Conservation (phyloP, 2,113 vertebrate species). For the Notiomystis cincta region DNA sequence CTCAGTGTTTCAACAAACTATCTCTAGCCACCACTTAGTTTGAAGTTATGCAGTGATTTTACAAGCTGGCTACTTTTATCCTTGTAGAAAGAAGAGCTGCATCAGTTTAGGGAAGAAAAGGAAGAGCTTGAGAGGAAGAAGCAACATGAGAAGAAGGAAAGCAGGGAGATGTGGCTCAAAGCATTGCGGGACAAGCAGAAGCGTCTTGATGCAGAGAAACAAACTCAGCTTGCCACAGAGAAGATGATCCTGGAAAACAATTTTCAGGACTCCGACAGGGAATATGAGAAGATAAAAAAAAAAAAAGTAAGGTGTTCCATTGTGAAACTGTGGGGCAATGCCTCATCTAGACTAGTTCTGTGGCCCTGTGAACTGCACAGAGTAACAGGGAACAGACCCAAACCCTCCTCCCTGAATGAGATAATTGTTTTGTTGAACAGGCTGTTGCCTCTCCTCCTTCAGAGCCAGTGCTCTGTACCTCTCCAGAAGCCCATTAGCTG, state of each 20-base stretch:
- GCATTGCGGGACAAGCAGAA: constrained; percentile 74
- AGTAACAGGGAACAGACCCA: not conserved
- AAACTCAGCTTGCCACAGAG: constrained; percentile 77
- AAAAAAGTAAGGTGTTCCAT: constrained; percentile 73
- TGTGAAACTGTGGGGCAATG: not conserved
- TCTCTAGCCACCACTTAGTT: not conserved
- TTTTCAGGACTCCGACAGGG: constrained; percentile 58
- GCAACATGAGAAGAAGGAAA: constrained; percentile 46
- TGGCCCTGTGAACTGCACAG: not conserved
- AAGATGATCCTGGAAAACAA: constrained; percentile 73
- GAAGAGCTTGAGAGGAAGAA: constrained; percentile 68
- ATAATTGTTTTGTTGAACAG: not conserved
- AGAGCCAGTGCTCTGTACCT: not conserved
- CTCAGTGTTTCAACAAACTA: not conserved
- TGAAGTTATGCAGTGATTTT: not conserved
- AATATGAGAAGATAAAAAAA: constrained; percentile 62
- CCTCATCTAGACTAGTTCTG: not conserved
- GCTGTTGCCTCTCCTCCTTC: not conserved
- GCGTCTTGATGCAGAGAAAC: constrained; percentile 67
- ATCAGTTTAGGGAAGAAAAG: constrained; percentile 67
- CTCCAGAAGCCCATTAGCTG: not conserved
- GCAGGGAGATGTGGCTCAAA: constrained; percentile 64
- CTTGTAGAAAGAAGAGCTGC: constrained; percentile 71
- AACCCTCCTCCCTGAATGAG: not conserved
- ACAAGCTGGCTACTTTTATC: not conserved